Evolutionary conservation across 2,797 vertebrate species (phyloP).

Genomic region (Pelobates cultripes): DNA sequence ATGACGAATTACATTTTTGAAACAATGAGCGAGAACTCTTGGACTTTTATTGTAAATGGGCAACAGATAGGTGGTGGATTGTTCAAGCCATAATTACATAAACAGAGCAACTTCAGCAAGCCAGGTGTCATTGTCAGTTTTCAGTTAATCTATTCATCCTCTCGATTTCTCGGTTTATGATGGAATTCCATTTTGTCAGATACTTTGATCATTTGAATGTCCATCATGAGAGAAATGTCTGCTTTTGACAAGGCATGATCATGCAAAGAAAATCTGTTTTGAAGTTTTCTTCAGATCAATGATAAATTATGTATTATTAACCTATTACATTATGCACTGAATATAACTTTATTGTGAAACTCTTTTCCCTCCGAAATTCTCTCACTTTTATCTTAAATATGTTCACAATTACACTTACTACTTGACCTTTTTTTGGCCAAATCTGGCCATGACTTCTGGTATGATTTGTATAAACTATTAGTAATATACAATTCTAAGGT

Average conservation of each 20-base stretch:
- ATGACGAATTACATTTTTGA: conserved; percentile 67
- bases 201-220: conserved; percentile 84
- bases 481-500: too few species aligned
- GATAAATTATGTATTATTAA: too few species aligned
- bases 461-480: too few species aligned
- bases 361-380: too few species aligned
- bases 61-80: conserved; percentile 64
- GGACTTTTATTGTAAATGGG: conserved; percentile 58
- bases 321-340: too few species aligned
- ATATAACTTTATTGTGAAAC: too few species aligned
- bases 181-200: conserved; percentile 82
- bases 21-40: conserved; percentile 58
- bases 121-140: conserved; percentile 77
- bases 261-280: conserved; percentile 76
- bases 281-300: too few species aligned
- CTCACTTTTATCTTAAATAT: too few species aligned
- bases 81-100: conserved; percentile 80
- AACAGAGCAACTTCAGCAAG: conserved; percentile 80
- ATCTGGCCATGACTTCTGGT: too few species aligned
- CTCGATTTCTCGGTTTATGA: conserved; percentile 73
- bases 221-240: conserved; percentile 77
- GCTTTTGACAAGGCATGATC: conserved; percentile 73
- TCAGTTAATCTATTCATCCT: conserved; percentile 76
- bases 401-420: too few species aligned
- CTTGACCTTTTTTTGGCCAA: too few species aligned